Evolutionary conservation across 2,888 invertebrate genomes (phyloP).

Genomic region (Cerceris rybyensis): DNA sequence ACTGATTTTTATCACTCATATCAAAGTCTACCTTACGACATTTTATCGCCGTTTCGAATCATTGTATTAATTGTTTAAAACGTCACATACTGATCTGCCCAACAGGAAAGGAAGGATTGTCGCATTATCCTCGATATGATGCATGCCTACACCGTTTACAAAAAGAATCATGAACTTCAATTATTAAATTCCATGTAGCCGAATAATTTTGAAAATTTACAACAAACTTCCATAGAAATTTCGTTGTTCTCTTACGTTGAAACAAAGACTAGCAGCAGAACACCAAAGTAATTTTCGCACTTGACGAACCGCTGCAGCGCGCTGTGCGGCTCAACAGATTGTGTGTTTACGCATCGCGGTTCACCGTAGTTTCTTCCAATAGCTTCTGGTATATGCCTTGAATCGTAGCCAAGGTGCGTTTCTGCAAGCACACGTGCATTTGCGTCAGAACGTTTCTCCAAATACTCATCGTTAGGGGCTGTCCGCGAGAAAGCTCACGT

Average conservation of each 20-base stretch:
- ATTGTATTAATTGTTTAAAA: no score
- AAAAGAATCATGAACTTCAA: no score
- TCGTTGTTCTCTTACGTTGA: background rate
- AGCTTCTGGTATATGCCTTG: conserved; percentile 28
- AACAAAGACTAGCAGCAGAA: background rate
- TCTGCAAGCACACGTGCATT: conserved; percentile 20
- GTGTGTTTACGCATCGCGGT: background rate
- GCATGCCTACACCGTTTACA: no score
- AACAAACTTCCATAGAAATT: no score
- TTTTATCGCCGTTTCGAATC: no score
- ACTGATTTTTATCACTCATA: no score
- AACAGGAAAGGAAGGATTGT: no score
- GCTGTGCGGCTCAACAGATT: background rate
- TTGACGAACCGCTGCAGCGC: background rate
- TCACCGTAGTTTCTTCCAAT: conserved; percentile 1
- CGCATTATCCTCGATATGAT: no score
- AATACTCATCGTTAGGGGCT: conserved; percentile 15
- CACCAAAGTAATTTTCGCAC: background rate
- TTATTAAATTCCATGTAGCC: no score
- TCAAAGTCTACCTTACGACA: no score
- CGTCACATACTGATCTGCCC: no score
- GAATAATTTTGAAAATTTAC: no score
- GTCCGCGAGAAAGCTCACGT: background rate
- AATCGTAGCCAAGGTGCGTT: conserved; percentile 33
- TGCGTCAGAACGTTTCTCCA: conserved; percentile 41